A percentile compares a stretch with the other conserved stretches of the same genome.
Conservation (phyloP, 92 coral and sea anemone genomes). For the Nematostella vectensis region DNA sequence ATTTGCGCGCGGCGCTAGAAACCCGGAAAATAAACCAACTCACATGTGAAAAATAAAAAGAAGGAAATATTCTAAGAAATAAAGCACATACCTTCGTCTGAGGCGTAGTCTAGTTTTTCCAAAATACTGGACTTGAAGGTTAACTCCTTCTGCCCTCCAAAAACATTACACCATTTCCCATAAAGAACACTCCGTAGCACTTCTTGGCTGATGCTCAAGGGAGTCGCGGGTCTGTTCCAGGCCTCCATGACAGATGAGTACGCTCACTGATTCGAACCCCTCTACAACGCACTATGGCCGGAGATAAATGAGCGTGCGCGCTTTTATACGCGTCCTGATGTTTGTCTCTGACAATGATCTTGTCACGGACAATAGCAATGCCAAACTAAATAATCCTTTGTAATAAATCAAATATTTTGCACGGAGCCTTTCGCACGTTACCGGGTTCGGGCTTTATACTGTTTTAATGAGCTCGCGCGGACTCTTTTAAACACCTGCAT, state of each 20-base stretch:
- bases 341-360: constrained; percentile 89
- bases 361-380: constrained; percentile 84
- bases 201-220: constrained; percentile 91
- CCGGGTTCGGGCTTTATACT: constrained; percentile 45
- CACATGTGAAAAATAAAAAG: no score
- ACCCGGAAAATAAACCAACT: no score
- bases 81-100: constrained; percentile 71
- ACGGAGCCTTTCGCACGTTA: constrained; percentile 95
- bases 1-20: background rate
- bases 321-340: constrained; percentile 67
- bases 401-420: constrained; percentile 99
- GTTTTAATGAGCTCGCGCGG: constrained; percentile 73
- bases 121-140: constrained; percentile 84
- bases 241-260: no score
- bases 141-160: constrained; percentile 93
- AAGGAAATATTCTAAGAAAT: no score
- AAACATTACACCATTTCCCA: constrained; percentile 99
- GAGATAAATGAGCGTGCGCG: no score
- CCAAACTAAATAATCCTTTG: constrained; percentile 99
- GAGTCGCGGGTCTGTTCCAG: constrained; percentile 32
- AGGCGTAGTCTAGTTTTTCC: constrained; percentile 83
- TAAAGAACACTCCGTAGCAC: constrained; percentile 90
- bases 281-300: no score
- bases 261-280: no score
- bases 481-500: constrained; percentile 73